Base-by-base conservation (phyloP, 2,113 vertebrate genomes). In the Typhlomys cinereus region DNA sequence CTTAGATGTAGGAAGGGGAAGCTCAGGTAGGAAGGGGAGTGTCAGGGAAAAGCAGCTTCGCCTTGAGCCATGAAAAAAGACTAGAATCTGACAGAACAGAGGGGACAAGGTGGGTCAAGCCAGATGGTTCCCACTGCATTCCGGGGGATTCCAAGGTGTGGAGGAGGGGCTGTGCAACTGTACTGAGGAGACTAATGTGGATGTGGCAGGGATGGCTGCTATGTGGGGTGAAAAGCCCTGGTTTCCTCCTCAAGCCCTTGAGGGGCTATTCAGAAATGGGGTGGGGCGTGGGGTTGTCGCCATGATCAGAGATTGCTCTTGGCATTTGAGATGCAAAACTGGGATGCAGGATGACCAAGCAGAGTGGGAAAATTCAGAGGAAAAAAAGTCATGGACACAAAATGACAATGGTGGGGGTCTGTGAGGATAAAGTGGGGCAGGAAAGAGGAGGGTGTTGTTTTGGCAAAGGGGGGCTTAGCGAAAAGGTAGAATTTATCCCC, bases 11-110 rank as follows among this genome's bases (percentile, higher is more conserved):
- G 20, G 23, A 34, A n/a, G 15, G 18, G 15, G 34, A 39, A 82
- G 20, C 59, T 70, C 59, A 34, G 70, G n/a, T n/a, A n/a, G 36
- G 62, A 52, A 34, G 61, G 50, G 13, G 41, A 48, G 41, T 46
- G 4, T 59, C 8, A 0, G 23, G 34, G 11, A 91, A 5, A 71
- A 46, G 34, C 0, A 4, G 34, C 46, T 13, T 11, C 78, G 12
- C 57, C 15, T 29, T 29, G 17, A 74, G 25, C 54, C 21, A 13
- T 81, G 29, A 46, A 48, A 84, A 18, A 15, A 2, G 14, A n/a
- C 15, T 29, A 23, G 78, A 57, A 13, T 20, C 69, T 66, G 13
- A 34, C 27, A 69, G 41, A 69, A 41, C 34, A 67, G 61, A 85
- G 5, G 15, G 84, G 52, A n/a, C 39, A 5, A 12, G 6, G 27